Percentiles rank a stretch among this genome's conserved stretches.
These are phyloP conservation scores for Tragopan temminckii DNA, from an alignment of 2,797 vertebrate genomes.

Conservation along the genomic window DNA sequence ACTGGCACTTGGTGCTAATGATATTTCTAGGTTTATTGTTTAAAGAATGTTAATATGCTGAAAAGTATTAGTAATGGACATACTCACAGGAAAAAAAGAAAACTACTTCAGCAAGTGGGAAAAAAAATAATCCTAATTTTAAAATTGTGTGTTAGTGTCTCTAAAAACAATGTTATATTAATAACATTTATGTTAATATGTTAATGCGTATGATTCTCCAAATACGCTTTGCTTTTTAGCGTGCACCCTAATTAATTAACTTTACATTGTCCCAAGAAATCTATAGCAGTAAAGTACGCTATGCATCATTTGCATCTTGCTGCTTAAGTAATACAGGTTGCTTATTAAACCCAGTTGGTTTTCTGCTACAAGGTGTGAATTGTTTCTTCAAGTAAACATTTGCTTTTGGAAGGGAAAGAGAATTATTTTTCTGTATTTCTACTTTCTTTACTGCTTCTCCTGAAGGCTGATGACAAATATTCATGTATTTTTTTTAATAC, in stretches of 20 bases:
- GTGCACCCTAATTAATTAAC: neutral
- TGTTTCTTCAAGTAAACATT: neutral
- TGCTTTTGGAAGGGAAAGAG: neutral
- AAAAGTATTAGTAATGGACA: neutral
- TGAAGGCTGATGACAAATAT: neutral
- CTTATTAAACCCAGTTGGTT: neutral
- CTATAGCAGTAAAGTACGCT: neutral
- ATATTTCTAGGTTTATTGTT: neutral
- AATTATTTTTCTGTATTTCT: neutral
- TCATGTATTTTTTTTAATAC: neutral
- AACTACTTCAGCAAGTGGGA: neutral
- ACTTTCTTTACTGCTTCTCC: neutral
- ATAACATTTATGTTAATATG: too few species aligned
- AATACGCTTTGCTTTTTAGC: neutral
- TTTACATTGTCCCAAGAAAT: neutral
- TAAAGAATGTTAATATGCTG: neutral
- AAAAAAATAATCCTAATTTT: neutral
- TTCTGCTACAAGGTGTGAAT: neutral
- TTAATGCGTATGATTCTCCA: neutral
- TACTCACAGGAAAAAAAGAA: neutral
- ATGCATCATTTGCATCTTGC: rapidly evolving
- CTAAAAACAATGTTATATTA: neutral
- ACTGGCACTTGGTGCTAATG: neutral
- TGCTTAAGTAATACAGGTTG: neutral
- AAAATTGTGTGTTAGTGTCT: neutral